Evolutionary conservation across 2,113 vertebrate genomes (phyloP), one percentile per base, ranked within the genome.

Genomic region (Myodes glareolus): DNA sequence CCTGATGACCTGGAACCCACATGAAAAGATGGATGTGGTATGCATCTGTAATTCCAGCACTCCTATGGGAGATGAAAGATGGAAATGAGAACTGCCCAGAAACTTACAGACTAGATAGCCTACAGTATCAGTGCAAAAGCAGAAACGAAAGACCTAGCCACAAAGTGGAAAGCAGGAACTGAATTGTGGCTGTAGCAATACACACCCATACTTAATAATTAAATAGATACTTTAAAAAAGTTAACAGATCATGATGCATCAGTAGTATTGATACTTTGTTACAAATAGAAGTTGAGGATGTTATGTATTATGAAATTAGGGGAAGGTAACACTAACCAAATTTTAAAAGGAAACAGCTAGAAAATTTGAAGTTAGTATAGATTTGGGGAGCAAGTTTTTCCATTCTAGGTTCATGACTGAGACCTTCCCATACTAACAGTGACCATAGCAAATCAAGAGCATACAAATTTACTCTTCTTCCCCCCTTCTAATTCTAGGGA

Each of bases 291-390:
- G 31, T 65, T n/a, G 21, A 72, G 5, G 11, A 36, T 92, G 2
- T 72, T 92, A 68, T 94, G 11, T 92, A 42, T 42, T 78, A 81
- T 81, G 33, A 95, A 90, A 78, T 77, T 81, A 82, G 70, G 36
- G 13, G 17, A 93, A 4, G 6, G 58, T 81, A 70, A 36, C 75
- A 72, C 7, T 86, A 86, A 55, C 55, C 55, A 58, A 68, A 84
- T 84, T 92, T 88, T 68, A 45, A 12, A 92, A 80, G 39, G 16
- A 92, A 36, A 19, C n/a, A 92, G 23, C n/a, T 92, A 75, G 70
- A 94, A 91, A 80, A 67, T 84, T 82, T 86, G 81, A 95, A 88
- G 36, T 42, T 93, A 93, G 63, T 17, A 10, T 97, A 94, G 55
- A 36, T 85, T 21, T 67, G 39, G n/a, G 29, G 36, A 31, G 75